phyloP scores from a whole-genome alignment of 2,888 invertebrate species.

The Crematogaster levior region DNA sequence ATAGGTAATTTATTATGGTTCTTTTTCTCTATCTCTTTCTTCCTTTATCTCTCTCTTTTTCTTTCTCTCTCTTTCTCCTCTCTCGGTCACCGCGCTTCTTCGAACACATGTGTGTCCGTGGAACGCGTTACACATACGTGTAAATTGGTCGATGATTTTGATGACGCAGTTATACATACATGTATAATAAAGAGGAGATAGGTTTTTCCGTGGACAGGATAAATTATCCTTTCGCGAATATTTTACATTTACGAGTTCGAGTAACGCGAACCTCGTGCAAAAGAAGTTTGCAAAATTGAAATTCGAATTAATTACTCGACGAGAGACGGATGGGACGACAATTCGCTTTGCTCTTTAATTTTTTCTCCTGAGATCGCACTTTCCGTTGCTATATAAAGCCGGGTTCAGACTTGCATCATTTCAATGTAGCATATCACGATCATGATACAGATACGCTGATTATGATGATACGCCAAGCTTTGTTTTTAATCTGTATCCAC shows the following conservation, averaged over 20 bases:
- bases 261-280: not conserved
- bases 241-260: not conserved
- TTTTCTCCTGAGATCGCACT: not conserved
- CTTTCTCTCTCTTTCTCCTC: slow-evolving; percentile 45
- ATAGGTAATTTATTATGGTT: slow-evolving; percentile 71
- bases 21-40: slow-evolving; percentile 50
- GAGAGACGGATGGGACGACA: not conserved
- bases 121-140: slow-evolving; percentile 32
- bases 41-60: slow-evolving; percentile 31
- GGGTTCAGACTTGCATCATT: too few relatives aligned
- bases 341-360: not conserved
- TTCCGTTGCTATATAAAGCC: not conserved
- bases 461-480: too few relatives aligned
- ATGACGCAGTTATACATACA: slow-evolving; percentile 23
- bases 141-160: slow-evolving; percentile 40
- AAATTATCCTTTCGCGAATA: slow-evolving; percentile 7
- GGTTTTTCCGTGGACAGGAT: slow-evolving; percentile 13
- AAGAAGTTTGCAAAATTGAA: not conserved
- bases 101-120: slow-evolving; percentile 24
- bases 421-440: too few relatives aligned
- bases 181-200: not conserved
- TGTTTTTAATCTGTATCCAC: too few relatives aligned
- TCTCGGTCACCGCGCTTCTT: slow-evolving; percentile 60
- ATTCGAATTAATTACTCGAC: not conserved
- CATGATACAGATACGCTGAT: too few relatives aligned